Base-by-base conservation (phyloP, 2,888 invertebrate genomes). In the Minunthozetes semirufus region DNA sequence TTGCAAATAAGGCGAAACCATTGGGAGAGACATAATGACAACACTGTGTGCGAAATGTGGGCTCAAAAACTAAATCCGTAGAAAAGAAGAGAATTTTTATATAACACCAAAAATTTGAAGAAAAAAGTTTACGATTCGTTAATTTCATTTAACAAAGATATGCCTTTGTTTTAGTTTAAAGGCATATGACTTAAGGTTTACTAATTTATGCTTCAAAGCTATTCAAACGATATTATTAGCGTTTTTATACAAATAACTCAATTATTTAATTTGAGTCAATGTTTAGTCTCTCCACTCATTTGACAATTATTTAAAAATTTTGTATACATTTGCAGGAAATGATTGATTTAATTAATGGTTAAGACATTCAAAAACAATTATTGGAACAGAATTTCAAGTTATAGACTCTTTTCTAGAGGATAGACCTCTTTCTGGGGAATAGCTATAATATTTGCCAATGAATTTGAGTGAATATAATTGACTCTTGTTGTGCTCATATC, bases 81-180 rank as follows among this genome's bases (percentile, higher is more conserved):
- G 27, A 17, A n/a, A 56, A 56, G 56, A 56, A 19, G 19, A 19
- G 2, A 56, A 56, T 56, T 56, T 56, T 56, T 56, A 56, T 56
- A 56, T 25, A 56, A 56, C 56, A 56, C 56, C 11, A 56, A 56
- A 56, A 56, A 17, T 56, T 25, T 22, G 2, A 33, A 33, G 33
- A 2, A 56, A 56, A 56, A 56, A 56, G 56, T 56, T 56, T 56
- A 56, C 56, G 56, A 56, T 25, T 56, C 56, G 56, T 56, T 56
- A 56, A 56, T 56, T 56, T 19, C n/a, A 56, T 56, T 5, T 56
- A 8, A 56, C 56, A 56, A 56, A 56, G 56, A 56, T 2, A 50
- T 56, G 25, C 4, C 56, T 19, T 56, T 56, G 56, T 56, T 56
- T 56, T 22, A 56, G 56, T 56, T 22, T 11, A 56, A 22, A n/a